Percentiles rank a stretch among this genome's conserved stretches.
These are phyloP conservation scores for Ovibos moschatus DNA, from an alignment of 2,113 vertebrate species.

Conservation along the genomic window DNA sequence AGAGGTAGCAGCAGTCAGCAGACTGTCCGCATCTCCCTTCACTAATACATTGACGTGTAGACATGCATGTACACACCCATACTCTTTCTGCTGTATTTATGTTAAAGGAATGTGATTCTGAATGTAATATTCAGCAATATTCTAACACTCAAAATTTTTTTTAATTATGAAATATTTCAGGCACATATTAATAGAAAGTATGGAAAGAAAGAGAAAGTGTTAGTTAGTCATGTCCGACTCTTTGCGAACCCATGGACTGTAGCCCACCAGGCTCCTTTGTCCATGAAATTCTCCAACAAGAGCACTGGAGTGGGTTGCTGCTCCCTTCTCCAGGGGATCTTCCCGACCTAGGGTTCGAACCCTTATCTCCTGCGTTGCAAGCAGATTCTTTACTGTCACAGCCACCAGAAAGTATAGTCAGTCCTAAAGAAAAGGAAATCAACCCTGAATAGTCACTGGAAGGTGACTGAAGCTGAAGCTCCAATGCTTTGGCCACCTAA, in stretches of 20 bases:
- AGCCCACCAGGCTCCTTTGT: background rate
- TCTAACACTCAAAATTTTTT: background rate
- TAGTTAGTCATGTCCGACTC: background rate
- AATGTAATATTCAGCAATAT: background rate
- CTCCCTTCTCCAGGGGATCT: background rate
- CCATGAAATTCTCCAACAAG: background rate
- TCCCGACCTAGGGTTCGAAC: background rate
- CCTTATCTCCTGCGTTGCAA: accelerated
- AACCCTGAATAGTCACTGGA: background rate
- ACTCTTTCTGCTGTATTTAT: background rate
- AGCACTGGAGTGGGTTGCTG: background rate
- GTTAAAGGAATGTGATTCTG: background rate
- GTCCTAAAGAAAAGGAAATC: background rate
- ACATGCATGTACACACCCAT: background rate
- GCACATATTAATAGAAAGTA: background rate
- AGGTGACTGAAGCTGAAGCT: background rate
- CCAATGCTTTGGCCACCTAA: background rate
- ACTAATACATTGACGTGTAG: background rate
- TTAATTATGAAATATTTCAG: background rate
- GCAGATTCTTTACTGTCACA: background rate
- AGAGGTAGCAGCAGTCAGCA: background rate
- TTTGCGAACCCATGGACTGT: background rate
- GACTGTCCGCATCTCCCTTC: background rate
- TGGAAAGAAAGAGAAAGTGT: background rate
- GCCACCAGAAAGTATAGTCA: background rate